Evolutionary conservation across 2,888 invertebrate genomes (phyloP), one percentile per base, ranked within the genome.

Genomic region (Laothoe populi): DNA sequence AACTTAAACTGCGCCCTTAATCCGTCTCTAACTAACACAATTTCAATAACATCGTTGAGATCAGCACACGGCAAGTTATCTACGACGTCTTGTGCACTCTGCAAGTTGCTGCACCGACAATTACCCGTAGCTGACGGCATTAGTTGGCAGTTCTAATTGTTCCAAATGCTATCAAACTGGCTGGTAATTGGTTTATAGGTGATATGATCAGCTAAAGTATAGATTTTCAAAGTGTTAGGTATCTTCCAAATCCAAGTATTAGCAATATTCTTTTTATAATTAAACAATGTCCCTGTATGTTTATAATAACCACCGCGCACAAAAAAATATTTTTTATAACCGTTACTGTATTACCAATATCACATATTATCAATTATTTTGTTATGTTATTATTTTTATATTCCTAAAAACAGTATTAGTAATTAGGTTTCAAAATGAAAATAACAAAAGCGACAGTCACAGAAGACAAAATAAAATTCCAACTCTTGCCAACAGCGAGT

Each of bases 121-220:
- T 53, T 53, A 35, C 53, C 46, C 13, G 24, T 31, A 53, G 35
- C 53, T 53, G 53, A 35, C 53, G 53, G 19, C 35, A 19, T 19
- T 35, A 31, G 49, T n/a, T 24, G 48, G 3, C 53, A 53, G 19
- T 31, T 53, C 53, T 53, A 53, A 35, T 53, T 53, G 35, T 53
- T 53, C 19, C 10, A 19, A 53, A 53, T 53, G 19, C 31, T 16
- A 19, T 4, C 16, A 3, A 26, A 26, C 19, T 35, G 35, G 19
- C 11, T 44, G 16, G 4, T 7, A 2, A 4, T 7, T 44, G 44
- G 5, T 31, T 31, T 31, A 31, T 31, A 5, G 0, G 8, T 5
- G n/a, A 31, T 5, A 31, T 31, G 1, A 1, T 31, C 26, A 4
- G 26, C 26, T n/a, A n/a, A n/a, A n/a, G n/a, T n/a, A n/a, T n/a